Percentiles rank a stretch among this genome's conserved stretches.
Conservation (phyloP, 2,888 invertebrate genomes). For the Netelia inedita region DNA sequence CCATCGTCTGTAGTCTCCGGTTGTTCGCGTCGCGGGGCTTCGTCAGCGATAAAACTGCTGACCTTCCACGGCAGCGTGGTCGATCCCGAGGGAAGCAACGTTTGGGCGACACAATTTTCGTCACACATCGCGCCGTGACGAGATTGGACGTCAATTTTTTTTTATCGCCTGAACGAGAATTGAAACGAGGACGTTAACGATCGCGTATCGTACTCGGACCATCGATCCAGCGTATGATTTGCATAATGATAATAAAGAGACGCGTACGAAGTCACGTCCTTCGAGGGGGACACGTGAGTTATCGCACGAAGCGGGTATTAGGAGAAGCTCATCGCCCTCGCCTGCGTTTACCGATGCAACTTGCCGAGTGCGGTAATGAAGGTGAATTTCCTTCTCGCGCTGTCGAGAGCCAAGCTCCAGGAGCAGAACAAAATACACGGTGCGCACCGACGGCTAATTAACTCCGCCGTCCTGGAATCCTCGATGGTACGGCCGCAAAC, state of each 20-base stretch:
- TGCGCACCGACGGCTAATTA: conserved; percentile 23
- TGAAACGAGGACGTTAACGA: too few relatives aligned
- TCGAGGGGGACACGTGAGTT: conserved; percentile 11
- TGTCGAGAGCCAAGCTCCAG: not conserved
- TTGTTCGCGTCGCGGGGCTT: conserved; percentile 36
- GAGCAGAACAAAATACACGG: conserved; percentile 30
- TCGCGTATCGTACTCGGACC: too few relatives aligned
- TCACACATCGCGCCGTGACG: conserved; percentile 20
- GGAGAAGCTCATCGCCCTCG: conserved; percentile 14
- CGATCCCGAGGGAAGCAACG: conserved; percentile 13
- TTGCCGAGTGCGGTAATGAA: conserved; percentile 20
- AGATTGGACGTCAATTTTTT: conserved; percentile 12
- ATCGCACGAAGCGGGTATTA: conserved; percentile 20
- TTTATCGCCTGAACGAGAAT: too few relatives aligned
- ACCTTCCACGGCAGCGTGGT: conserved; percentile 40
- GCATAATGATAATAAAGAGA: conserved; percentile 22
- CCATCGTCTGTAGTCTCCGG: not conserved
- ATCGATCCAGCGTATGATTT: conserved; percentile 8
- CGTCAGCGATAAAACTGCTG: conserved; percentile 64
- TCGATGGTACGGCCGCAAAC: not conserved
- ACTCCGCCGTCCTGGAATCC: conserved; percentile 28
- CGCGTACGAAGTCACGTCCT: not conserved
- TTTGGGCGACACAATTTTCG: not conserved
- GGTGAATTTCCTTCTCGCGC: conserved; percentile 32
- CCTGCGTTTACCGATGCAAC: not conserved